Base-by-base conservation (phyloP, 2,113 vertebrate species). In the Ivindomyrus marchei region DNA sequence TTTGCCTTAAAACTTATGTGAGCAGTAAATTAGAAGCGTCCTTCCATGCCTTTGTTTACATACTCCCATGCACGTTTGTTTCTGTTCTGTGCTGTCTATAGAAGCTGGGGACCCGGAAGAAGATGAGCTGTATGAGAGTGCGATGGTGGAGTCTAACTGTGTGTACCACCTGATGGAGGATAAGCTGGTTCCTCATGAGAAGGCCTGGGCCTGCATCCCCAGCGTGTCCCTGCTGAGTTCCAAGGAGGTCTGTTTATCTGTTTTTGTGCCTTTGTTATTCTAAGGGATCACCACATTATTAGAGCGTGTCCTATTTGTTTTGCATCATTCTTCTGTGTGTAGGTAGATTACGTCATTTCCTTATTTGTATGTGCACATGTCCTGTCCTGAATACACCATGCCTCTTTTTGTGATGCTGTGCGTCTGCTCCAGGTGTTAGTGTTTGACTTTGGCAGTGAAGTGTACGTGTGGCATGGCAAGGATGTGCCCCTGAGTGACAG, bases 381-480 rank as follows among this genome's bases (percentile, higher is more conserved):
- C 50, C 24, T 42, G 15, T 87, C 19, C 46, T 19, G 17, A 7
- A 19, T 70, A 70, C 90, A n/a, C 21, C 85, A 19, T 66, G 19
- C 4, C 17, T 17, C 36, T 88, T 88, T 42, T 27, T 17, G 45
- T 70, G 39, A 39, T 58, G 45, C 77, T 11, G 83, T 47, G 19
- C 53, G 42, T 46, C 19, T 84, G 46, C 66, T 86, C 1, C 91
- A 97, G 96, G 96, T 95, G 1, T 92, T 97, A 50, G 96, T 97
- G 92, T 96, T 96, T 92, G 96, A 97, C 91, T 97, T 97, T 93
- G 96, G 96, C 89, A 89, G 95, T 0, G 96, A 97, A 86, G 94
- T 97, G 90, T 97, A 97, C 24, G 94, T 97, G 1, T 97, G 96
- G 96, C 94, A 94, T 1, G 96, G 96, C 21, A 96, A 96, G 92